Percentiles rank a stretch among this genome's conserved stretches.
phyloP scores from a whole-genome alignment of 2,888 invertebrate genomes.

The Dichetophora obliterata region DNA sequence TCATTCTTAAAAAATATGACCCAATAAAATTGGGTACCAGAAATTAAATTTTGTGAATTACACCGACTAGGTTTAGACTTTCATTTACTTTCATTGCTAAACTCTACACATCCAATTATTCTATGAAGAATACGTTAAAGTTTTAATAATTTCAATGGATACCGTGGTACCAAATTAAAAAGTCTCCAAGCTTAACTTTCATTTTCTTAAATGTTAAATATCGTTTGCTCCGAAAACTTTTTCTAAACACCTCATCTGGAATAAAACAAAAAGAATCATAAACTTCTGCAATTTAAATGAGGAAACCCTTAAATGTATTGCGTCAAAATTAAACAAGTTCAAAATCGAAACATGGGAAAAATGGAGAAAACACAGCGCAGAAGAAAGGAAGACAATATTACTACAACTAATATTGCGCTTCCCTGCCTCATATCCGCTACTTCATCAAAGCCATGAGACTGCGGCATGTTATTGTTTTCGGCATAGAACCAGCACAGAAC shows the following conservation, averaged over 20 bases:
- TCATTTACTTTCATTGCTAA: too few species aligned
- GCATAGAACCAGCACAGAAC: background rate
- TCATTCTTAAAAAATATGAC: too few species aligned
- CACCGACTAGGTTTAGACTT: too few species aligned
- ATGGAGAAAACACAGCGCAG: background rate
- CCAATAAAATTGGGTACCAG: too few species aligned
- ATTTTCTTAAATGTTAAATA: too few species aligned
- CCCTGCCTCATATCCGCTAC: slow-evolving; percentile 19
- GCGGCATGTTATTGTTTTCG: background rate
- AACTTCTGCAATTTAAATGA: background rate
- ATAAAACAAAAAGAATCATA: background rate
- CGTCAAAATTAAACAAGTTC: background rate
- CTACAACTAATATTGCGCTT: background rate
- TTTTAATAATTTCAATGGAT: background rate
- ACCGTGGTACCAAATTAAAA: too few species aligned
- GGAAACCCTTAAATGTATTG: background rate
- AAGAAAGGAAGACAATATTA: background rate
- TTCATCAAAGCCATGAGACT: background rate
- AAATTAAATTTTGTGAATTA: too few species aligned
- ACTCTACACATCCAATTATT: too few species aligned
- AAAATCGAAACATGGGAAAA: background rate
- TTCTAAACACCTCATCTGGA: background rate
- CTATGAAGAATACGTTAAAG: too few species aligned
- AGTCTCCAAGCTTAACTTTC: too few species aligned
- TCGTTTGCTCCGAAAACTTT: too few species aligned